Evolutionary conservation across 2,888 invertebrate genomes (phyloP).

Genomic region (Abrostola triplasia): DNA sequence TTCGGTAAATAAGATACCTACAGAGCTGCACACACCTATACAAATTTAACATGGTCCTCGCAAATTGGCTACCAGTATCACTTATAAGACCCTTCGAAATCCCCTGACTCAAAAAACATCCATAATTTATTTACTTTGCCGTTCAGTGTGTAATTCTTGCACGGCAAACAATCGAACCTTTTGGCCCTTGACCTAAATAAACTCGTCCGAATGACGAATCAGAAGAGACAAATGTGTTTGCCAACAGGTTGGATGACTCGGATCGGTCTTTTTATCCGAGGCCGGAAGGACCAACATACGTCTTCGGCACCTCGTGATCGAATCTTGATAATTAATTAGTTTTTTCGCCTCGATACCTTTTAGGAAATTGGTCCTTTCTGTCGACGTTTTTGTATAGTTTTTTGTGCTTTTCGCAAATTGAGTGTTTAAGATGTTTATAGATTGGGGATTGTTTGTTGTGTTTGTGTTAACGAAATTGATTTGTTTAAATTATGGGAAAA

Average conservation of each 20-base stretch:
- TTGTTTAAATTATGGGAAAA: not conserved
- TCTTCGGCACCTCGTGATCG: slow-evolving; percentile 59
- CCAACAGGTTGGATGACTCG: slow-evolving; percentile 67
- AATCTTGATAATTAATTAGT: slow-evolving; percentile 69
- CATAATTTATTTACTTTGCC: slow-evolving; percentile 48
- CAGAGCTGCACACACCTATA: slow-evolving; percentile 22
- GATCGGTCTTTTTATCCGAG: slow-evolving; percentile 54
- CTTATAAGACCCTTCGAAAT: slow-evolving; percentile 38
- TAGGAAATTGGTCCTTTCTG: slow-evolving; percentile 44
- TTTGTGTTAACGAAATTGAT: not conserved
- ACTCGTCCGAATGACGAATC: slow-evolving; percentile 57
- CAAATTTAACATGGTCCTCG: slow-evolving; percentile 33
- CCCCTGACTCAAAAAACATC: slow-evolving; percentile 36
- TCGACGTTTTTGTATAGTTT: slow-evolving; percentile 36
- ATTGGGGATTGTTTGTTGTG: slow-evolving; percentile 19
- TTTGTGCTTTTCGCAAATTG: slow-evolving; percentile 48
- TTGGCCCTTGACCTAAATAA: slow-evolving; percentile 64
- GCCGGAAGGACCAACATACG: slow-evolving; percentile 37
- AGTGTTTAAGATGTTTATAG: slow-evolving; percentile 39
- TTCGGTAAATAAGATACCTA: too few species aligned
- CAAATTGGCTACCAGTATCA: slow-evolving; percentile 41
- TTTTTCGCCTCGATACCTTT: slow-evolving; percentile 54
- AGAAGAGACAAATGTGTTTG: slow-evolving; percentile 48
- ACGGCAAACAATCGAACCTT: slow-evolving; percentile 41
- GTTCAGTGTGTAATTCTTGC: slow-evolving; percentile 29